A percentile compares a stretch with the other conserved stretches of the same genome.
These are phyloP conservation scores for Bombyx mandarina DNA, from an alignment of 1,140 invertebrate species.

Conservation along the genomic window DNA sequence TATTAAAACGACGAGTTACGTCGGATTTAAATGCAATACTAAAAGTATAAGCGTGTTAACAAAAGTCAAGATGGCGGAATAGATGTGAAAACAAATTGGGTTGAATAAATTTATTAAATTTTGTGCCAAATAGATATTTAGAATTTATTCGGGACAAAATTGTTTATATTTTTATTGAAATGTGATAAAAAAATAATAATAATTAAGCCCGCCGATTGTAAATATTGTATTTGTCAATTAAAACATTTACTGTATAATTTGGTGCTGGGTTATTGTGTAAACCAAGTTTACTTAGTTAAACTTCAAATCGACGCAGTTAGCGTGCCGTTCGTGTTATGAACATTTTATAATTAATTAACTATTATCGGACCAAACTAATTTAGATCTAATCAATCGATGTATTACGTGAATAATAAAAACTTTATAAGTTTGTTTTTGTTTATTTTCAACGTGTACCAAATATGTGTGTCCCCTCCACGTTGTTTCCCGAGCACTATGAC, in stretches of 20 bases:
- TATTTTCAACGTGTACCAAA: too few relatives aligned
- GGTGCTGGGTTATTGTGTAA: slow-evolving; percentile 39
- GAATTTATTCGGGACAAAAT: slow-evolving; percentile 66
- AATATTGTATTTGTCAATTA: slow-evolving; percentile 16
- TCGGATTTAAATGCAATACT: slow-evolving; percentile 18
- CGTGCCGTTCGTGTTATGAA: slow-evolving; percentile 17
- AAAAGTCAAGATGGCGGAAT: slow-evolving; percentile 18
- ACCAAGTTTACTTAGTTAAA: slow-evolving; percentile 10
- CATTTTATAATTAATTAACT: slow-evolving; percentile 20
- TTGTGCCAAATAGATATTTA: slow-evolving; percentile 64
- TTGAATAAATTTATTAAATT: slow-evolving; percentile 26
- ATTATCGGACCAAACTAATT: slow-evolving; percentile 60
- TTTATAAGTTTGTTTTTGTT: too few relatives aligned
- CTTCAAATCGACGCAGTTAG: slow-evolving; percentile 42
- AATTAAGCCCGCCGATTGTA: slow-evolving; percentile 35
- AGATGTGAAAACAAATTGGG: slow-evolving; percentile 13
- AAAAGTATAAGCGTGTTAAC: slow-evolving; percentile 9
- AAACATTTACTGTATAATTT: slow-evolving; percentile 19
- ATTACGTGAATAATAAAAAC: neutral
- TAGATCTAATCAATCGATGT: slow-evolving; percentile 48
- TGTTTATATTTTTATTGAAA: slow-evolving; percentile 25
- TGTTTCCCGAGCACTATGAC: too few relatives aligned
- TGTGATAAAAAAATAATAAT: slow-evolving; percentile 16
- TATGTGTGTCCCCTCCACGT: too few relatives aligned
- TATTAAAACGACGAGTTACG: slow-evolving; percentile 24